A percentile compares a stretch with the other conserved stretches of the same genome.
Evolutionary conservation across 2,113 vertebrate genomes (phyloP).

Genomic region (Callorhinus ursinus): DNA sequence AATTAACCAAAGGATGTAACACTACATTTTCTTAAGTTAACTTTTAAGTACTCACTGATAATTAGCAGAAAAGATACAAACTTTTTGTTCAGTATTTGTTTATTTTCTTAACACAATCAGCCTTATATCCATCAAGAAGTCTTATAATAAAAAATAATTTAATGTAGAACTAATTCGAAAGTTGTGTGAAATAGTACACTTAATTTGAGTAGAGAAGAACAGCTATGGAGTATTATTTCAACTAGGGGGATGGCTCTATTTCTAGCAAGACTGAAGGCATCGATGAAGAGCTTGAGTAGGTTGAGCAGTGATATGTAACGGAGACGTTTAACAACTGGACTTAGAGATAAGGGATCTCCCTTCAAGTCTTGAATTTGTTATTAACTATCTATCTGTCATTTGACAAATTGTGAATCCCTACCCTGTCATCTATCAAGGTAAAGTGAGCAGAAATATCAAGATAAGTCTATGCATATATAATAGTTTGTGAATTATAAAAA

Average conservation of each 20-base stretch:
- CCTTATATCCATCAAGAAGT: not conserved
- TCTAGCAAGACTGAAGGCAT: not conserved
- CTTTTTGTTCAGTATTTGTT: not conserved
- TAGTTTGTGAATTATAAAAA: slow-evolving; percentile 14
- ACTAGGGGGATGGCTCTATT: not conserved
- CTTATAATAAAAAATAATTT: not conserved
- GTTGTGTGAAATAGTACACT: not conserved
- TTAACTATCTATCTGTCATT: not conserved
- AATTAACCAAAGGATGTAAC: not conserved
- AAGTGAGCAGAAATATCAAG: slow-evolving; percentile 2
- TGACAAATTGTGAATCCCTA: not conserved
- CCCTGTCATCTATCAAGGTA: not conserved
- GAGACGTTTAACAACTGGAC: not conserved
- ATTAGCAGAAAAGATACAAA: slow-evolving; percentile 13
- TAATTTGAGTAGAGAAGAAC: not conserved
- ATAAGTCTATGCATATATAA: not conserved
- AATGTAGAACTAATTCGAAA: slow-evolving; percentile 19
- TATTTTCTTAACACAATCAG: not conserved
- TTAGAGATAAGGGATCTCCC: not conserved
- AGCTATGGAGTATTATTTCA: not conserved
- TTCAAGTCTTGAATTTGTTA: not conserved
- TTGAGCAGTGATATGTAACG: not conserved
- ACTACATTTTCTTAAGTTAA: not conserved
- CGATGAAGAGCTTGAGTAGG: not conserved
- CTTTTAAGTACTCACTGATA: not conserved